Conservation (phyloP, 2,888 invertebrate genomes). For the Harmothoe impar region DNA sequence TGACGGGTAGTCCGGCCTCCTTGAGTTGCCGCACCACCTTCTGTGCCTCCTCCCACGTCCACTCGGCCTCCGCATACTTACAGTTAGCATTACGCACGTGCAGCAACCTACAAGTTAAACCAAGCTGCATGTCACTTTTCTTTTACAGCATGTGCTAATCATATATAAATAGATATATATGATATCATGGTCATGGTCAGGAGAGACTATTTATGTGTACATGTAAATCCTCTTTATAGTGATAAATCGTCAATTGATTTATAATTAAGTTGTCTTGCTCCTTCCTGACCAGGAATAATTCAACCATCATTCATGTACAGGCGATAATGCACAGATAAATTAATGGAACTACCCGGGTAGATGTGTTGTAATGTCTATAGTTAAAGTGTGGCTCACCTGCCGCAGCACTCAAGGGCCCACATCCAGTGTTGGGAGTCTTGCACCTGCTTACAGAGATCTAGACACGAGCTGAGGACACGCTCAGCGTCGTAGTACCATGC, state of each 20-base stretch:
- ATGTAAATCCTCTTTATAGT: too few species aligned
- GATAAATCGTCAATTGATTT: too few species aligned
- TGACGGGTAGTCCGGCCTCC: constrained; percentile 84
- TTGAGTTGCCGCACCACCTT: constrained; percentile 85
- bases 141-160: too few species aligned
- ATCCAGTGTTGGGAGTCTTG: constrained; percentile 85
- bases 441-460: constrained; percentile 86
- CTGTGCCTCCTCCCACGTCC: constrained; percentile 88
- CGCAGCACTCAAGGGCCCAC: constrained; percentile 91
- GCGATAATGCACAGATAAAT: too few species aligned
- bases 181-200: too few species aligned
- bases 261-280: too few species aligned
- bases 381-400: constrained; percentile 87
- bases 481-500: constrained; percentile 93
- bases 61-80: constrained; percentile 90
- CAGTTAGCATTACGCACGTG: constrained; percentile 93
- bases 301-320: too few species aligned
- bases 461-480: constrained; percentile 88
- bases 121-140: too few species aligned
- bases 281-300: too few species aligned
- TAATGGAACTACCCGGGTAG: too few species aligned
- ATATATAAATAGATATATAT: too few species aligned
- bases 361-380: neutral
- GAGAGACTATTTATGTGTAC: too few species aligned
- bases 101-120: constrained; percentile 87